Evolutionary conservation across 2,113 vertebrate genomes (phyloP).

Genomic region (Salvator merianae): DNA sequence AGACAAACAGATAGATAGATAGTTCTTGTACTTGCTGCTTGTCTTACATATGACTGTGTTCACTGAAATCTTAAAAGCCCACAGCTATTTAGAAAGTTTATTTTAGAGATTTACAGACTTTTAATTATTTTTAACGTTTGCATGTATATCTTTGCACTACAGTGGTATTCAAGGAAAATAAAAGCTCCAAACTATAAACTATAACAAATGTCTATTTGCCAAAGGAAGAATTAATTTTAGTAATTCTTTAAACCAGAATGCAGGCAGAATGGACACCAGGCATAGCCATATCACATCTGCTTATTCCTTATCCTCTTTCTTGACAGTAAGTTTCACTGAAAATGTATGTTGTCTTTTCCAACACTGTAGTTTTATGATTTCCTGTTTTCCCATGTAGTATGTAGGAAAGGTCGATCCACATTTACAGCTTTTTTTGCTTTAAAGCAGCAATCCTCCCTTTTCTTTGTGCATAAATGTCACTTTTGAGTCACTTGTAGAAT

Average conservation of each 20-base stretch:
- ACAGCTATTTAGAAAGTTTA: neutral
- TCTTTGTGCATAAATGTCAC: slow-evolving; percentile 22
- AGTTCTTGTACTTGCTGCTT: no score
- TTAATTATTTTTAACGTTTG: neutral
- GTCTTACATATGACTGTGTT: no score
- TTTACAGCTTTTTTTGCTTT: neutral
- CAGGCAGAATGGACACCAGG: neutral
- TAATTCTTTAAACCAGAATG: neutral
- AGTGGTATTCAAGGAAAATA: neutral
- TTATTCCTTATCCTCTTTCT: neutral
- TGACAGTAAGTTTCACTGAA: neutral
- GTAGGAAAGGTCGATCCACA: neutral
- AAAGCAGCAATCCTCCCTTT: slow-evolving; percentile 28
- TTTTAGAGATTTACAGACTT: neutral
- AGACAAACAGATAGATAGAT: no score
- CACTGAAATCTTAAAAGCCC: no score
- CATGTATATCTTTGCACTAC: neutral
- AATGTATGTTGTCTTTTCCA: neutral
- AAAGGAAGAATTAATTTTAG: neutral
- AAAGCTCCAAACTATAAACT: neutral
- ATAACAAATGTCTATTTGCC: neutral
- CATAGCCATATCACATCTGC: neutral
- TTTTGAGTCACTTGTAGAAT: slow-evolving; percentile 34
- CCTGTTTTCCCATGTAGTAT: neutral
- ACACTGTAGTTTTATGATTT: neutral